phyloP scores from a whole-genome alignment of 2,113 vertebrate genomes.

The Phaethornis superciliosus region DNA sequence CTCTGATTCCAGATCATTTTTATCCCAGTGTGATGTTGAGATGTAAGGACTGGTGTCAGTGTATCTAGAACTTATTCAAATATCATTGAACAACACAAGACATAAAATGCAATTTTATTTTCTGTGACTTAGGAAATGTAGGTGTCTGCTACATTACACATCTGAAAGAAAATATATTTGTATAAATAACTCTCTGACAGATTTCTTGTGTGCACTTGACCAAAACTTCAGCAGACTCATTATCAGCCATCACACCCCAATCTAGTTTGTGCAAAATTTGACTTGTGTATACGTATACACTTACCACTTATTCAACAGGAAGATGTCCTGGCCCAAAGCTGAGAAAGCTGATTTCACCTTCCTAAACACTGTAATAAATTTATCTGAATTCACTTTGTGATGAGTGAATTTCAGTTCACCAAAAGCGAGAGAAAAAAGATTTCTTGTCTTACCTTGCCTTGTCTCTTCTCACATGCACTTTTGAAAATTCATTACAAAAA shows the following conservation, averaged over 20 bases:
- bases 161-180: background rate
- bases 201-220: background rate
- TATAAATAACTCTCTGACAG: background rate
- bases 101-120: background rate
- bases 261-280: background rate
- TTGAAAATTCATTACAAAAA: conserved; percentile 35
- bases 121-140: background rate
- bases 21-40: background rate
- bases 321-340: background rate
- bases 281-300: background rate
- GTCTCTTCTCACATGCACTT: background rate
- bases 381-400: background rate
- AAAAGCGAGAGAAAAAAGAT: background rate
- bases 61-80: background rate
- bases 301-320: background rate
- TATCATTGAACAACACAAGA: background rate
- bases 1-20: background rate
- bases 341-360: background rate
- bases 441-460: background rate
- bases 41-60: background rate
- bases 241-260: background rate
- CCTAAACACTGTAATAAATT: background rate
- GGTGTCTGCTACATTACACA: background rate
- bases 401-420: background rate
- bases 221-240: background rate